Evolutionary conservation across 2,888 invertebrate genomes (phyloP).

Genomic region (Scaptomyza reducta): DNA sequence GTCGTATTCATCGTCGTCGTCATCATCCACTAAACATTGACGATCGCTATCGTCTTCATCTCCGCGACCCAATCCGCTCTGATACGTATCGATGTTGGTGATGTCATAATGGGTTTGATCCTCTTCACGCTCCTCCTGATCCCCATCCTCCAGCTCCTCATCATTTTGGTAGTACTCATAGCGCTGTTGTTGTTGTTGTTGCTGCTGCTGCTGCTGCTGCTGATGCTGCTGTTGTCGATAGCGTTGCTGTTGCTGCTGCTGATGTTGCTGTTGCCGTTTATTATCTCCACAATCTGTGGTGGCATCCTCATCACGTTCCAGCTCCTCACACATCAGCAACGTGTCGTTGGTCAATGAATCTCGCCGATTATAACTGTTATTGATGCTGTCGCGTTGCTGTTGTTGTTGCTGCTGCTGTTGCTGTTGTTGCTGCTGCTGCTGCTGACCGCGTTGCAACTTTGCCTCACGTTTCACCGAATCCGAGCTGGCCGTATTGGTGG

Average conservation of each 20-base stretch:
- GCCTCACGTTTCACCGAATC: constrained; percentile 80
- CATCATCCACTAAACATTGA: constrained; percentile 76
- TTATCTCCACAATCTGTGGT: constrained; percentile 64
- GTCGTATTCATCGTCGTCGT: constrained; percentile 68
- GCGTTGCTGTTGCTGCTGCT: constrained; percentile 55
- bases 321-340: constrained; percentile 80
- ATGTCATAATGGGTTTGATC: constrained; percentile 83
- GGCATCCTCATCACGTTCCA: constrained; percentile 80
- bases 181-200: constrained; percentile 68
- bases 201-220: constrained; percentile 62
- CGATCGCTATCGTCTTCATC: constrained; percentile 79
- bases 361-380: constrained; percentile 82
- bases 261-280: constrained; percentile 64
- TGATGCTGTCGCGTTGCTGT: constrained; percentile 81
- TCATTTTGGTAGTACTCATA: constrained; percentile 80
- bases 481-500: constrained; percentile 80
- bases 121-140: constrained; percentile 79
- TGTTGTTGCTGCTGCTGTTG: constrained; percentile 64
- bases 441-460: constrained; percentile 64
- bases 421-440: constrained; percentile 39
- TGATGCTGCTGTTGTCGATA: constrained; percentile 52
- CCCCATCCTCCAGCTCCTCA: constrained; percentile 65
- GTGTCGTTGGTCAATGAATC: constrained; percentile 83
- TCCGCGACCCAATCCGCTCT: constrained; percentile 71
- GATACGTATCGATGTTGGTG: constrained; percentile 82